Evolutionary conservation across 1,140 invertebrate genomes (phyloP).

Genomic region (Drusus annulatus): DNA sequence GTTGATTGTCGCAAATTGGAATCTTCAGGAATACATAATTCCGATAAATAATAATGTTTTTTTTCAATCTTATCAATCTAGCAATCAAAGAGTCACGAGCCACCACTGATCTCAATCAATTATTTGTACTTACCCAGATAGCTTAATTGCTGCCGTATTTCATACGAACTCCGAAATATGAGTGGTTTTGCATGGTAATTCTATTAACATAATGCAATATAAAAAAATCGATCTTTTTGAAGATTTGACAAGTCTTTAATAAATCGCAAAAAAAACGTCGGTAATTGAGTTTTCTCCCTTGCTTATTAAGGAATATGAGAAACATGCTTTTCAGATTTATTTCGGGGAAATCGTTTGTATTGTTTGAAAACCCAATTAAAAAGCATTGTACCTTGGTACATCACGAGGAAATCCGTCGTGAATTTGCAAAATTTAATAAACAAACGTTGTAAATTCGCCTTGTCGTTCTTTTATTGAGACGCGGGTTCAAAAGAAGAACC

Average conservation of each 20-base stretch:
- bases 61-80: too few relatives aligned
- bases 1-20: too few relatives aligned
- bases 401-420: slow-evolving; percentile 1
- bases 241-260: slow-evolving; percentile 13
- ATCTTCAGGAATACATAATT: too few relatives aligned
- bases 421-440: slow-evolving; percentile 35
- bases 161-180: too few relatives aligned
- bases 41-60: too few relatives aligned
- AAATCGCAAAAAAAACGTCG: slow-evolving; percentile 6
- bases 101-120: too few relatives aligned
- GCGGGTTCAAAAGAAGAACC: slow-evolving; percentile 25
- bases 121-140: too few relatives aligned
- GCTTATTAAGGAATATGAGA: neutral
- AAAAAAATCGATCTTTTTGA: too few relatives aligned
- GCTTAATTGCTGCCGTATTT: too few relatives aligned
- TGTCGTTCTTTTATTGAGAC: slow-evolving; percentile 12
- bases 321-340: slow-evolving; percentile 20
- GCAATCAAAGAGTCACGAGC: too few relatives aligned
- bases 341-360: slow-evolving; percentile 11
- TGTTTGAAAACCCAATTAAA: slow-evolving; percentile 36
- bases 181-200: too few relatives aligned
- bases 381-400: slow-evolving; percentile 17
- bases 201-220: too few relatives aligned
- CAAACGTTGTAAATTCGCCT: slow-evolving; percentile 22
- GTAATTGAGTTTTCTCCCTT: slow-evolving; percentile 23